Conservation (phyloP, 2,888 invertebrate species). For the Scaeva pyrastri region DNA sequence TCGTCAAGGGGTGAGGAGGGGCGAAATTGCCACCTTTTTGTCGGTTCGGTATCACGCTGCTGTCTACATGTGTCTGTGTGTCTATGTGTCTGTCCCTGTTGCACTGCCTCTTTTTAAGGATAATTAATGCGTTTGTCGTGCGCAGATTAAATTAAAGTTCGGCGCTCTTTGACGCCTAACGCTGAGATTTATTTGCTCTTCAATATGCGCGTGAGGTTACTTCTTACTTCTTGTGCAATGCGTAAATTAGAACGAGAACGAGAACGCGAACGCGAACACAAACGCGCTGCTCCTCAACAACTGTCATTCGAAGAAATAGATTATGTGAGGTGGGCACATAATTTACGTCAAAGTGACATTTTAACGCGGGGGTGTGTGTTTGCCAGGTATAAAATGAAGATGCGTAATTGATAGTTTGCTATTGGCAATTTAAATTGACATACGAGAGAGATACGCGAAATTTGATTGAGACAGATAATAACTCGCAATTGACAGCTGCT, state of each 20-base stretch:
- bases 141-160: constrained; percentile 72
- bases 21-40: constrained; percentile 74
- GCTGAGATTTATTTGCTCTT: constrained; percentile 64
- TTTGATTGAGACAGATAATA: constrained; percentile 41
- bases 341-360: constrained; percentile 31
- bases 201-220: constrained; percentile 65
- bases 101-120: constrained; percentile 62
- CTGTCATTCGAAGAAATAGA: constrained; percentile 56
- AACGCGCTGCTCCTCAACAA: constrained; percentile 19
- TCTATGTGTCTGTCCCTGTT: constrained; percentile 39
- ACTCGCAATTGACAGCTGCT: constrained; percentile 50
- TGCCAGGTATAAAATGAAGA: background rate
- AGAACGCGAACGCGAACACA: constrained; percentile 16
- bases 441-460: constrained; percentile 33
- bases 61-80: too few species aligned
- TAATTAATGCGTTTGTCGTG: constrained; percentile 76
- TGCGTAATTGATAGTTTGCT: constrained; percentile 36
- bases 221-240: constrained; percentile 62
- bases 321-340: constrained; percentile 26
- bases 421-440: constrained; percentile 58
- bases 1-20: background rate
- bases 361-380: constrained; percentile 30
- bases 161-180: constrained; percentile 65
- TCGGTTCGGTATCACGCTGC: constrained; percentile 51
- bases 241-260: constrained; percentile 63